phyloP scores from a whole-genome alignment of 1,140 invertebrate species.

The Arion vulgaris region DNA sequence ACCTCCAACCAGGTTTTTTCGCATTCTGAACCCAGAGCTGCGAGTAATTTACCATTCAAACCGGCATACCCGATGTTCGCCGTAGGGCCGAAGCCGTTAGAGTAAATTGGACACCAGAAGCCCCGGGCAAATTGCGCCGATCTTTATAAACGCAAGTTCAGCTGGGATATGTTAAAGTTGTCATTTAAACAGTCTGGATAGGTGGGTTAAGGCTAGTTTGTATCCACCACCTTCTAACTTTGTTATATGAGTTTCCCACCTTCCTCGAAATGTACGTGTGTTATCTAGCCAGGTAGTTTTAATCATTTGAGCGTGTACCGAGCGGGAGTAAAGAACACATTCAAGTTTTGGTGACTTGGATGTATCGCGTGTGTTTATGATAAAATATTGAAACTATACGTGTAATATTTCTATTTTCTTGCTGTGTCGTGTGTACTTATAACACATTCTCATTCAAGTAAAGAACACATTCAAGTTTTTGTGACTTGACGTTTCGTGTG shows the following conservation, averaged over 20 bases:
- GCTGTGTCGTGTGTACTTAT: too few species aligned
- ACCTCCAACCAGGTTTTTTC: not conserved
- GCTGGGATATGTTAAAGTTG: slow-evolving; percentile 2
- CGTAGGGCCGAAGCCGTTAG: slow-evolving; percentile 33
- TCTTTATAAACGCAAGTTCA: slow-evolving; percentile 22
- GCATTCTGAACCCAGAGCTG: not conserved
- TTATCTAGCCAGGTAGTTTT: not conserved
- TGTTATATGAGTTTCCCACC: not conserved
- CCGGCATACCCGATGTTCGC: not conserved
- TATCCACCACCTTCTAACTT: not conserved
- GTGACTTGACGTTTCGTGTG: too few species aligned
- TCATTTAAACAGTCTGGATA: slow-evolving; percentile 11
- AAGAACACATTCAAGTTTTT: too few species aligned
- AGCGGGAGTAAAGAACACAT: not conserved
- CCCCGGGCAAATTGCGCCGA: not conserved
- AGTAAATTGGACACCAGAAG: slow-evolving; percentile 27
- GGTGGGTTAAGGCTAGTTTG: not conserved
- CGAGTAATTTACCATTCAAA: slow-evolving; percentile 17
- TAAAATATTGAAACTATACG: too few species aligned
- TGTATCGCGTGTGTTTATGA: too few species aligned
- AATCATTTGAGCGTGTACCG: not conserved
- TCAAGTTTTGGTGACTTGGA: too few species aligned
- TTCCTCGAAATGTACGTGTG: not conserved
- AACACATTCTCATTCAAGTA: too few species aligned
- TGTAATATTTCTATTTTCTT: too few species aligned